Conservation (phyloP, 2,797 vertebrate genomes). For the Bovichtus variegatus region DNA sequence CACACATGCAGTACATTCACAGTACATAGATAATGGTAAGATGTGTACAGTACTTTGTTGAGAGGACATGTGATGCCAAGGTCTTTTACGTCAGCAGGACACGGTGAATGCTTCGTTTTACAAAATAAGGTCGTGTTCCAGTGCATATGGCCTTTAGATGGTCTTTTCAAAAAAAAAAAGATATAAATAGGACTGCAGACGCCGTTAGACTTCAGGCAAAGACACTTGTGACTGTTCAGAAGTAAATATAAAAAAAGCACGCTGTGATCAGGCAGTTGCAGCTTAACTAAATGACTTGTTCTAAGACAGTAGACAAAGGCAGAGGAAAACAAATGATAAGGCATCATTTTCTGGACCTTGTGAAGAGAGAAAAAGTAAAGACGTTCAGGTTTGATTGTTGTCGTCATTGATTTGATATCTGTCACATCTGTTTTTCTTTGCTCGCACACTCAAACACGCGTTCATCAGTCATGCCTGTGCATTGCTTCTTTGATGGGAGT, state of each 20-base stretch:
- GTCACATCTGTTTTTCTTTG: background rate
- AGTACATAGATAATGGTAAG: background rate
- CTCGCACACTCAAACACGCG: background rate
- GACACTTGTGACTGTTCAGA: conserved; percentile 38
- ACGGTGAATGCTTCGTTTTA: background rate
- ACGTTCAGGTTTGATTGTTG: background rate
- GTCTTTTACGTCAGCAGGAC: background rate
- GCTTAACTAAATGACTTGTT: conserved; percentile 1
- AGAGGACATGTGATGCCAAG: conserved; percentile 6
- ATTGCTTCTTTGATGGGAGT: conserved; percentile 1
- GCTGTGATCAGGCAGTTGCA: conserved; percentile 8
- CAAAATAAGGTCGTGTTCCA: conserved; percentile 31
- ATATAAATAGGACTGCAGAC: conserved; percentile 40
- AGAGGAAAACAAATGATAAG: background rate
- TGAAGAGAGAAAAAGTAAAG: background rate
- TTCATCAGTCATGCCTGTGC: background rate
- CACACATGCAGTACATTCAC: background rate
- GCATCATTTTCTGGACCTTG: background rate
- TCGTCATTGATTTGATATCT: background rate
- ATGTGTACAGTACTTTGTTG: background rate
- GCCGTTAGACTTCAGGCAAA: conserved; percentile 21
- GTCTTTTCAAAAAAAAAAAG: conserved; percentile 23
- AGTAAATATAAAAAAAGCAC: conserved; percentile 12
- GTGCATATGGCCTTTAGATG: background rate
- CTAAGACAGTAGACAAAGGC: background rate